Conservation (phyloP, 2,797 vertebrate genomes). For the Sparus aurata region DNA sequence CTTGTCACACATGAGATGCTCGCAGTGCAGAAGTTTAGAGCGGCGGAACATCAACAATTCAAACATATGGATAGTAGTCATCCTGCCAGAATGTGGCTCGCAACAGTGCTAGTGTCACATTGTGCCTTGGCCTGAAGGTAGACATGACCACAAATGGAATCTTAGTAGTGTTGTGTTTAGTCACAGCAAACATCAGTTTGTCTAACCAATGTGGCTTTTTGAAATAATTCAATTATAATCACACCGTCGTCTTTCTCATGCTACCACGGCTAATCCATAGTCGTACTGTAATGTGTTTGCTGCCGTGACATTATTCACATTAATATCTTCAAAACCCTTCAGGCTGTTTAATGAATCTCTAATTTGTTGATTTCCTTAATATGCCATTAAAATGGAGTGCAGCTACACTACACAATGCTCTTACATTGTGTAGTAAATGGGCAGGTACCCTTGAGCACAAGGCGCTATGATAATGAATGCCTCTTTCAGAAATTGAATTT, state of each 20-base stretch:
- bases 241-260: conserved; percentile 1
- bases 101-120: conserved; percentile 6
- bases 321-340: conserved; percentile 36
- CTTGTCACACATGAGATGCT: conserved; percentile 70
- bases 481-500: conserved; percentile 70
- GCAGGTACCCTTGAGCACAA: conserved; percentile 59
- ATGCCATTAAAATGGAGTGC: conserved; percentile 47
- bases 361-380: conserved; percentile 64
- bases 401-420: conserved; percentile 11
- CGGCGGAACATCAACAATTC: conserved; percentile 55
- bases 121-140: background rate
- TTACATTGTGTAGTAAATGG: conserved; percentile 28
- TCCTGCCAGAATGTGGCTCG: conserved; percentile 26
- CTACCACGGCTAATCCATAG: background rate
- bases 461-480: conserved; percentile 70
- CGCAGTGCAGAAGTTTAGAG: conserved; percentile 44
- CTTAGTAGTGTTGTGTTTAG: conserved; percentile 13
- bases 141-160: conserved; percentile 11
- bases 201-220: background rate
- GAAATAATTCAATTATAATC: background rate
- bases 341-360: conserved; percentile 52
- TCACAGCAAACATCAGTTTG: conserved; percentile 7
- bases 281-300: background rate
- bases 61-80: conserved; percentile 37
- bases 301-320: conserved; percentile 36